Base-by-base conservation (phyloP, 2,113 vertebrate species). In the Porphyrio hochstetteri region DNA sequence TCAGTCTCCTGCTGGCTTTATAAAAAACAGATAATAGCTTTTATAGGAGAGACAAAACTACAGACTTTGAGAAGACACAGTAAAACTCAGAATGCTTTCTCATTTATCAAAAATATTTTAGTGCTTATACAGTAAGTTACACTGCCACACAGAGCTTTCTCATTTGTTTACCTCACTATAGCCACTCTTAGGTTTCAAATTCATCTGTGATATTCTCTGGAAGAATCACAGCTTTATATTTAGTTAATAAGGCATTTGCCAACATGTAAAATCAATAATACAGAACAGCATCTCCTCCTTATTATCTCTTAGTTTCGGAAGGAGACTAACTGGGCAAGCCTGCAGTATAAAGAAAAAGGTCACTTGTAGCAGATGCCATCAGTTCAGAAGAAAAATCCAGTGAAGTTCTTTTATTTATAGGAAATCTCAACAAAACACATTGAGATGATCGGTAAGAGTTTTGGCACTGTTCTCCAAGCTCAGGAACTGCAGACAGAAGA, bases 401-500 rank as follows among this genome's bases (percentile, higher is more conserved):
- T 48, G 16, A 11, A 71, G n/a, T 53, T 86, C 42, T 86, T 87
- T 75, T 64, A 84, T 82, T 96, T 95, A 80, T 1, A 91, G 80
- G 87, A 50, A 38, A n/a, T 71, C 88, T 74, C 74, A 97, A 84
- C 74, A 94, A 88, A 97, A 84, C 60, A 93, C 23, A 86, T 21
- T 68, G 53, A 95, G 81, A 89, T n/a, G 53, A 96, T 90, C 91
- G 82, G 79, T 69, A 76, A 40, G 63, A 90, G 82, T 95, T 95
- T 59, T 86, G 91, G 94, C 64, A 61, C 71, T 17, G 2, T 38
- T 56, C 57, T 95, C 70, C 42, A 38, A 80, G 71, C 85, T 71
- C 28, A 92, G 24, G 78, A 46, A 74, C 46, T 28, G 50, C 63
- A 92, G 67, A 86, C 5, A 94, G 86, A 97, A 97, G 63, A 95